These are phyloP conservation scores for Psophia crepitans DNA, from an alignment of 2,113 vertebrate genomes.

Conservation along the genomic window DNA sequence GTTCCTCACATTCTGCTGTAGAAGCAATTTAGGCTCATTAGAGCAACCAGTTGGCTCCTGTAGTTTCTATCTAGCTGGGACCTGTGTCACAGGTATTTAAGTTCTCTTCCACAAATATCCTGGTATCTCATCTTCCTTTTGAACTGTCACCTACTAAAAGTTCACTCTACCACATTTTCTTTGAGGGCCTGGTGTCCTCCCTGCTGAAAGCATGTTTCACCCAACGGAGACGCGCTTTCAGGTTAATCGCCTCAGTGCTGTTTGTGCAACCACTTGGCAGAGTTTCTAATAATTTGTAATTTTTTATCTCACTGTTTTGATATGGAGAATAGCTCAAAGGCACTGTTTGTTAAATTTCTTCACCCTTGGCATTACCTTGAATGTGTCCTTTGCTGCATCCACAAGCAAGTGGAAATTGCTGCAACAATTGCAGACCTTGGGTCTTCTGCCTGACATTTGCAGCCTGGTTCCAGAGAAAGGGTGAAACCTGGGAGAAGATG, in stretches of 20 bases:
- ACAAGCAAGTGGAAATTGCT: not conserved
- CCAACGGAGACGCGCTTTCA: not conserved
- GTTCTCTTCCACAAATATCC: conserved; percentile 2
- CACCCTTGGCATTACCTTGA: not conserved
- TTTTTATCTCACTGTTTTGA: conserved; percentile 8
- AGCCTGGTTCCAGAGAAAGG: not conserved
- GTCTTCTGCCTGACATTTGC: not conserved
- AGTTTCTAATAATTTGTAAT: not conserved
- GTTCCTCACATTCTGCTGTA: not conserved
- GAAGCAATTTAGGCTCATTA: not conserved
- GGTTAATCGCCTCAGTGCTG: not conserved
- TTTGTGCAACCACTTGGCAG: conserved; percentile 40
- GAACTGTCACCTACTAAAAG: not conserved
- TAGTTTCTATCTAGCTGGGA: not conserved
- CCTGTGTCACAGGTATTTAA: not conserved
- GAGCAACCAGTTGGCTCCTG: not conserved
- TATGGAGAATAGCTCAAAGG: conserved; percentile 2
- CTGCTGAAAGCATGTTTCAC: not conserved
- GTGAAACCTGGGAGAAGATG: not conserved
- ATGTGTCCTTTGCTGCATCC: not conserved
- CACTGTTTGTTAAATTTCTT: not conserved
- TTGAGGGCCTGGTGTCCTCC: not conserved
- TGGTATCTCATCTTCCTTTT: not conserved
- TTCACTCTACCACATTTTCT: not conserved
- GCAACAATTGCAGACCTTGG: not conserved